Evolutionary conservation across 2,888 invertebrate species (phyloP), one percentile per base, ranked within the genome.

Genomic region (Agrotis exclamationis): DNA sequence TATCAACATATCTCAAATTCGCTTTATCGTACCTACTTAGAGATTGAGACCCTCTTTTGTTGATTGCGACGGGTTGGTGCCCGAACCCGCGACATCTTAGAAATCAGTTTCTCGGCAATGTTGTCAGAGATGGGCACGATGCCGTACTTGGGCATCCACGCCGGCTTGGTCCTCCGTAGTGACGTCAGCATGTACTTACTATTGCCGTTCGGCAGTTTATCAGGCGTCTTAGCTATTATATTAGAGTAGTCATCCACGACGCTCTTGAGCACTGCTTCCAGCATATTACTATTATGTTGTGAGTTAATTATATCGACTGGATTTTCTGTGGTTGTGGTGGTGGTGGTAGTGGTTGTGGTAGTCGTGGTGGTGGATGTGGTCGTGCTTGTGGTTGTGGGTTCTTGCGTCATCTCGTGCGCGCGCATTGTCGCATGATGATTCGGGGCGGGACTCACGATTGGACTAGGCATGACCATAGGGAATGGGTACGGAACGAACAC

Each of bases 51-150:
- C 57, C 70, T 71, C 22, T 58, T 68, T 51, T 59, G 18, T 14
- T 45, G 57, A 9, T 78, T 83, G 62, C 73, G 69, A 28, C 54
- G 56, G 33, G 5, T 20, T 39, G 63, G 18, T 18, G 1, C 58
- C 85, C 88, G 45, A 87, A 86, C 51, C 22, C 89, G 83, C 28
- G 92, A 70, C 54, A 92, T 89, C 20, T 77, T 73, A 1, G 88
- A 79, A 85, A 93, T 87, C 18, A 93, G 82, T 63, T 89, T 93
- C 65, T 88, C 87, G 1, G 93, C 92, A 7, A 93, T 82, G 39
- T 87, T 86, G 53, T 93, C 89, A n/a, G 93, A 89, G 57, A 94
- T 91, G 0, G 93, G 93, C 6, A 94, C 88, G 47, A 94, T 90
- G n/a, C 93, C 93, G 72, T 89, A 93, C 65, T 90, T 93, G 0